These are phyloP conservation scores for Diarsia mendica DNA, from an alignment of 2,888 invertebrate genomes.

Conservation along the genomic window DNA sequence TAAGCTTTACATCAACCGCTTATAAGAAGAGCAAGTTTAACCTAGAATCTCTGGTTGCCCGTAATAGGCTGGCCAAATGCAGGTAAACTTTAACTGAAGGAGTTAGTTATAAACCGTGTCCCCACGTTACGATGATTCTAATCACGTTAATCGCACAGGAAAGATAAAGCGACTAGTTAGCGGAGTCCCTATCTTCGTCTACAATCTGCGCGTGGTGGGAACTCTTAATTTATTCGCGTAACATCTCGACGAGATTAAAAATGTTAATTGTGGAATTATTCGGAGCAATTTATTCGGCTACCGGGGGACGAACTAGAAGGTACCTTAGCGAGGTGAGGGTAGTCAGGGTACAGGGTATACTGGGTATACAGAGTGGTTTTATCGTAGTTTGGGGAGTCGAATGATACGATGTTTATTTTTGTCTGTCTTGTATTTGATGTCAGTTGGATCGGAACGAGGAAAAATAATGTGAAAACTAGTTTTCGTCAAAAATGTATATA, in stretches of 20 bases:
- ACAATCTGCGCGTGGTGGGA: slow-evolving; percentile 68
- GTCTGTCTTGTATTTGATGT: slow-evolving; percentile 18
- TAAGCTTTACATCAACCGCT: not conserved
- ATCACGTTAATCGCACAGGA: slow-evolving; percentile 56
- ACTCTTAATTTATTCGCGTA: slow-evolving; percentile 84
- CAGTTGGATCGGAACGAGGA: not conserved
- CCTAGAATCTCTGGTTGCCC: not conserved
- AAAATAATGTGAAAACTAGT: not conserved
- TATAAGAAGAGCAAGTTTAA: not conserved
- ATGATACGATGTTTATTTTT: slow-evolving; percentile 25
- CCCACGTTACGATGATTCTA: slow-evolving; percentile 28
- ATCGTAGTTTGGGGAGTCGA: slow-evolving; percentile 27
- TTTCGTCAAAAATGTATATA: not conserved
- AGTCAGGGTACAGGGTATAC: too few species aligned
- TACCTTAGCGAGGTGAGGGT: slow-evolving; percentile 77
- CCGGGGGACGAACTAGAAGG: slow-evolving; percentile 68
- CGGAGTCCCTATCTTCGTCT: slow-evolving; percentile 73
- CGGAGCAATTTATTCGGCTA: slow-evolving; percentile 85
- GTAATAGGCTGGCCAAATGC: not conserved
- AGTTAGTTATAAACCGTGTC: slow-evolving; percentile 4
- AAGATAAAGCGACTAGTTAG: slow-evolving; percentile 74
- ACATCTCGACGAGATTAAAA: slow-evolving; percentile 89
- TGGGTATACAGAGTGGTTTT: slow-evolving; percentile 73
- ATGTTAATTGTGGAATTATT: slow-evolving; percentile 90
- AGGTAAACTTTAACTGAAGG: not conserved